These are phyloP conservation scores for Macropus fuliginosus DNA, from an alignment of 2,797 vertebrate genomes.

Conservation along the genomic window DNA sequence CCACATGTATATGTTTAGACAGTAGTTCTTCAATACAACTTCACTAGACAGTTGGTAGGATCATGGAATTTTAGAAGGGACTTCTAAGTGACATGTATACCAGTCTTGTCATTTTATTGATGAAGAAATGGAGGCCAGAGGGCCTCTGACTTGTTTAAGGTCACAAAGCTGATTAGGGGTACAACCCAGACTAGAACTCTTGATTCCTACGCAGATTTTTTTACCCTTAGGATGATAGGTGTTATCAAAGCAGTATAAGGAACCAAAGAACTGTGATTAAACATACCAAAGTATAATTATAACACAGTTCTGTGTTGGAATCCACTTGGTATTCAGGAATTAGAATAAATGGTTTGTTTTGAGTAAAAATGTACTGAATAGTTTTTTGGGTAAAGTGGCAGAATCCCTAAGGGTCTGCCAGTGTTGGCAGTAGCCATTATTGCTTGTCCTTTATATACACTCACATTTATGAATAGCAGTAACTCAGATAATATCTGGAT, in stretches of 20 bases:
- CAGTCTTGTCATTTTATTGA: neutral
- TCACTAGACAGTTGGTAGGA: neutral
- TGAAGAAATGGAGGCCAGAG: neutral
- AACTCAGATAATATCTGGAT: too few species aligned
- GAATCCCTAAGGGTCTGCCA: neutral
- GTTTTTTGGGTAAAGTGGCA: neutral
- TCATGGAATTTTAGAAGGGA: neutral
- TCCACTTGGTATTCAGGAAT: neutral
- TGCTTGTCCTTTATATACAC: neutral
- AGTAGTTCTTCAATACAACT: neutral
- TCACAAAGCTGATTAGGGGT: neutral
- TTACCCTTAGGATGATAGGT: neutral
- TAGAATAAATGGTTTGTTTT: neutral
- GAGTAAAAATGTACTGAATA: neutral
- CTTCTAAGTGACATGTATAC: neutral
- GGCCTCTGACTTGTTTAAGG: neutral
- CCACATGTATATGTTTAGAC: neutral
- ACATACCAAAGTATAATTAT: neutral
- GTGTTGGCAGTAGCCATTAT: neutral
- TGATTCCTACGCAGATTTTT: neutral
- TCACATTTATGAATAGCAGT: too few species aligned
- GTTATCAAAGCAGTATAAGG: neutral
- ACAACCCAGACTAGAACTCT: neutral
- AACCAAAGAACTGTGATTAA: slow-evolving; percentile 36
- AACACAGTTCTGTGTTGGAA: neutral